Conservation (phyloP, 2,113 vertebrate genomes). For the Trichechus manatus region DNA sequence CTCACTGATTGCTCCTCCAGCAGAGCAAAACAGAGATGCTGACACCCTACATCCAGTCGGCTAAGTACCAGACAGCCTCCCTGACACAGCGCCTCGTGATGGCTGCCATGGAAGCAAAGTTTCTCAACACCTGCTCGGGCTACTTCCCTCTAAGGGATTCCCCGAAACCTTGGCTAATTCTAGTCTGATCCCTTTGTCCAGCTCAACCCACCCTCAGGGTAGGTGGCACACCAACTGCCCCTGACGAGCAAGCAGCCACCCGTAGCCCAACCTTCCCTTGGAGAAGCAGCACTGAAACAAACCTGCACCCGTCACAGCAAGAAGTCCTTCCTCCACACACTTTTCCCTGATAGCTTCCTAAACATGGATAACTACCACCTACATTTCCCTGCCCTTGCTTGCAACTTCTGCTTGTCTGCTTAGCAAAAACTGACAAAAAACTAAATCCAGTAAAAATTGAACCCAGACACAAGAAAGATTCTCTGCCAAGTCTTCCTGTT, state of each 20-base stretch:
- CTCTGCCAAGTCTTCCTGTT: not conserved
- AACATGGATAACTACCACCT: not conserved
- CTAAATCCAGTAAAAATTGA: not conserved
- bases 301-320: not conserved
- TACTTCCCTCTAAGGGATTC: not conserved
- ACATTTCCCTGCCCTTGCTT: not conserved
- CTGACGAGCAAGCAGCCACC: not conserved
- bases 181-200: not conserved
- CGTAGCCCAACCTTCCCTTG: not conserved
- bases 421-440: constrained; percentile 32
- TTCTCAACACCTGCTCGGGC: constrained; percentile 49
- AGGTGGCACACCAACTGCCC: not conserved
- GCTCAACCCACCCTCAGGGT: not conserved
- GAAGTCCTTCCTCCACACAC: not conserved
- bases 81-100: not conserved
- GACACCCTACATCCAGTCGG: not conserved
- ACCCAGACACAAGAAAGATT: constrained; percentile 9
- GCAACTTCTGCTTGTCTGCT: not conserved
- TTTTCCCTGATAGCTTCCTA: not conserved
- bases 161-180: constrained; percentile 54
- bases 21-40: not conserved
- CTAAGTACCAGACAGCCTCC: constrained; percentile 49
- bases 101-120: constrained; percentile 53
- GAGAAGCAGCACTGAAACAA: not conserved
- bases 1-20: not conserved